These are phyloP conservation scores for Taxidea taxus DNA, from an alignment of 2,113 vertebrate genomes.

Conservation along the genomic window DNA sequence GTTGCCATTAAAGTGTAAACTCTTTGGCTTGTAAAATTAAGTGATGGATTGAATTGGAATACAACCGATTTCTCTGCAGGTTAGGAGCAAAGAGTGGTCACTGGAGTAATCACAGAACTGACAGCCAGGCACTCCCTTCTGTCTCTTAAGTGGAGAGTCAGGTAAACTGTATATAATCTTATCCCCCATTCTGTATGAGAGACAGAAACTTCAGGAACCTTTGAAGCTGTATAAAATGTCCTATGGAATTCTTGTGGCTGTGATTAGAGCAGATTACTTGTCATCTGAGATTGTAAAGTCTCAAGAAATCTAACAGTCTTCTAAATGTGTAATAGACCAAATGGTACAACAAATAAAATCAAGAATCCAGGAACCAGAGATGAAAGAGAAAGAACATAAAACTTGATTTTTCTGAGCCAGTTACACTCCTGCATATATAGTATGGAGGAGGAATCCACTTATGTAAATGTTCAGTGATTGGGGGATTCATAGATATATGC, in stretches of 20 bases:
- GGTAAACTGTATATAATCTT: not conserved
- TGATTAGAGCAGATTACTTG: not conserved
- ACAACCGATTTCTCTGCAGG: not conserved
- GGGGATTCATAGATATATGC: not conserved
- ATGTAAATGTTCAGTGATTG: not conserved
- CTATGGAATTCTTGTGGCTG: not conserved
- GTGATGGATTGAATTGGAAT: not conserved
- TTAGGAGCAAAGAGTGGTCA: not conserved
- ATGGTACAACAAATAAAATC: not conserved
- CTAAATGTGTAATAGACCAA: not conserved
- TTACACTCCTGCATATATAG: not conserved
- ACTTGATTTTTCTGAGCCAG: not conserved
- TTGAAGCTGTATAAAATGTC: not conserved
- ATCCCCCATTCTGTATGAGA: not conserved
- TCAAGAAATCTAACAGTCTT: not conserved
- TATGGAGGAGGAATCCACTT: accelerated
- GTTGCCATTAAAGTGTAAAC: not conserved
- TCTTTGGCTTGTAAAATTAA: slow-evolving; percentile 19
- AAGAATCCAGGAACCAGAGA: not conserved
- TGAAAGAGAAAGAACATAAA: not conserved
- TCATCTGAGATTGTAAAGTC: not conserved
- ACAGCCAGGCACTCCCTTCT: not conserved
- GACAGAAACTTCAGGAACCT: not conserved
- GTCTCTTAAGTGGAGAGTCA: not conserved
- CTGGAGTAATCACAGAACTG: not conserved